phyloP scores from a whole-genome alignment of 2,113 vertebrate genomes.

The Bujurquina vittata region DNA sequence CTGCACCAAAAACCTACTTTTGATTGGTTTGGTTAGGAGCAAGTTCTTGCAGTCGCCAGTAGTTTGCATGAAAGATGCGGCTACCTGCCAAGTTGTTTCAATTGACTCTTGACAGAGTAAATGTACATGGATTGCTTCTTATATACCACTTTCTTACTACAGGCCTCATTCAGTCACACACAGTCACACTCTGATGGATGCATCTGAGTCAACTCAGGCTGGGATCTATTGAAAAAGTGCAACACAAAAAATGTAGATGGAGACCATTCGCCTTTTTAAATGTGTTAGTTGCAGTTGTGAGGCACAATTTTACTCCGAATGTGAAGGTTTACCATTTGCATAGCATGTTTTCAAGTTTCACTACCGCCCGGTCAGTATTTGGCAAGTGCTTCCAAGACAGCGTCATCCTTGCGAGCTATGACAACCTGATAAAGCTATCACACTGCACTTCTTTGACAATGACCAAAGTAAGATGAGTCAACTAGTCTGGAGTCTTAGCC shows the following conservation, averaged over 20 bases:
- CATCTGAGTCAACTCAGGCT: neutral
- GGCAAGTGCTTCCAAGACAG: too few relatives aligned
- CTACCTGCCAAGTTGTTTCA: neutral
- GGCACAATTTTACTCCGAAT: neutral
- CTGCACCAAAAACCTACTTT: accelerated
- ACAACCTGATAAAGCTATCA: too few relatives aligned
- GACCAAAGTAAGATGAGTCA: neutral
- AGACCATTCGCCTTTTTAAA: neutral
- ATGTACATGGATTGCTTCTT: neutral
- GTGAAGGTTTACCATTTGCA: neutral
- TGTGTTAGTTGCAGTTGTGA: neutral
- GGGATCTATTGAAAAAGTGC: neutral
- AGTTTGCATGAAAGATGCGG: neutral
- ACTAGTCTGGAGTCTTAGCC: neutral
- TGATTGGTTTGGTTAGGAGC: neutral
- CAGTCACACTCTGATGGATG: neutral
- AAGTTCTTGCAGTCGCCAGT: neutral
- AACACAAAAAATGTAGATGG: neutral
- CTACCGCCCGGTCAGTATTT: too few relatives aligned
- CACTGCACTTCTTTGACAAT: neutral
- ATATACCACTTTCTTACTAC: neutral
- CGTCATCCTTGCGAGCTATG: too few relatives aligned
- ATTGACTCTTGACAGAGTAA: neutral
- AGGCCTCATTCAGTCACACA: neutral
- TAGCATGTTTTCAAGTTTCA: too few relatives aligned